Base-by-base conservation (phyloP, 2,888 invertebrate species). In the Carcina quercana region DNA sequence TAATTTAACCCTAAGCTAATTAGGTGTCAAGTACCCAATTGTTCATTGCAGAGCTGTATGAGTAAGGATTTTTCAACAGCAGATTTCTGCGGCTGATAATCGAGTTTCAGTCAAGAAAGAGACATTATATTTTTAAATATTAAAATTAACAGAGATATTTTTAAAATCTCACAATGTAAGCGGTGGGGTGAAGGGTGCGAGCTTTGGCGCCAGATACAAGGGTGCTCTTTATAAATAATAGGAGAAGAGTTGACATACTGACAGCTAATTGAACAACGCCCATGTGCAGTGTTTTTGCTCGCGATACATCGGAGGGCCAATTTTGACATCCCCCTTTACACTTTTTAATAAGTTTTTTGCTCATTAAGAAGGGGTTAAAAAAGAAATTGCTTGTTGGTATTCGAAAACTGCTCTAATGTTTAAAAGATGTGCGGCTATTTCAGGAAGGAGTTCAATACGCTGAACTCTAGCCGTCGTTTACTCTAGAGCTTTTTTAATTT, bases 181-280 rank as follows among this genome's bases (percentile, higher is more conserved):
- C n/a, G n/a, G n/a, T n/a, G n/a, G n/a, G n/a, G n/a, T 29, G 24
- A 27, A 38, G 34, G 32, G 33, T 32, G 37, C 15, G 22, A 22
- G 32, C 21, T 42, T 39, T 37, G 40, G 45, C 45, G 47, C 45
- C 48, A 41, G 40, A 49, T 37, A 36, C 43, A 40, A 52, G 50
- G 47, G 48, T 34, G 31, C 43, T 49, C 53, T 44, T 20, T 44
- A 49, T 55, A 59, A 65, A 55, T 52, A 61, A 64, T 63, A 58
- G 56, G 53, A 54, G 58, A 66, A 68, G 70, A 73, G 76, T 76
- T 78, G 76, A 78, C 74, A 73, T 73, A 72, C 63, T 76, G 82
- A 76, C 80, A 80, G 80, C 80, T 82, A 83, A 82, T 83, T 80
- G 82, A 76, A 71, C 69, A 61, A 78, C 82, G 75, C 78, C 78